Conservation (phyloP, 2,888 invertebrate species). For the Embidobia sp. region DNA sequence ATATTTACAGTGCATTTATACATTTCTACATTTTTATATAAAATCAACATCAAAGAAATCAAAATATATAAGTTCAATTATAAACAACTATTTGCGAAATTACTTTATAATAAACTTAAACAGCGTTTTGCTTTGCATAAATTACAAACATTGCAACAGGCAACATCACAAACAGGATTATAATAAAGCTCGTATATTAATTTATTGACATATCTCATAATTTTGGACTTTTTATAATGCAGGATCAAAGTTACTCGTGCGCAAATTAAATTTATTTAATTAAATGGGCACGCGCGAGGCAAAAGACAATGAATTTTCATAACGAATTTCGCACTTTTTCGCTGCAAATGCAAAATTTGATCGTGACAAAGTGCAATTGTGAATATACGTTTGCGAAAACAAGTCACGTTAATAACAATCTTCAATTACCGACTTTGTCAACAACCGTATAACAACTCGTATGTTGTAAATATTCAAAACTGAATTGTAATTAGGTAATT, state of each 20-base stretch:
- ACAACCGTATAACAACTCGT: not conserved
- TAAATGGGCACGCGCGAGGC: not conserved
- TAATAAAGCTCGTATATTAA: too few relatives aligned
- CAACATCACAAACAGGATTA: too few relatives aligned
- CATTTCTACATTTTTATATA: too few relatives aligned
- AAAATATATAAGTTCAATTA: too few relatives aligned
- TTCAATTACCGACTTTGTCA: not conserved
- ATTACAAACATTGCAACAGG: too few relatives aligned
- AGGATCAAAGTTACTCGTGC: not conserved
- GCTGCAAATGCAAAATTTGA: not conserved
- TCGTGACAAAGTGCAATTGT: slow-evolving; percentile 2
- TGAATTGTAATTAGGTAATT: not conserved
- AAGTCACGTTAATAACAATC: not conserved
- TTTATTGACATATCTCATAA: not conserved
- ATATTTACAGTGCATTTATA: too few relatives aligned
- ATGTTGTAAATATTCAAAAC: not conserved
- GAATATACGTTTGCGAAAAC: not conserved
- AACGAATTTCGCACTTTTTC: slow-evolving; percentile 2
- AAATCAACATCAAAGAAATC: too few relatives aligned
- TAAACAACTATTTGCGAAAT: too few relatives aligned
- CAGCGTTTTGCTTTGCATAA: too few relatives aligned
- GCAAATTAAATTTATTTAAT: slow-evolving; percentile 14
- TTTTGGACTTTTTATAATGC: slow-evolving; percentile 3
- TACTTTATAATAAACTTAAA: too few relatives aligned
- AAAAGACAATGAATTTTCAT: slow-evolving; percentile 1